Evolutionary conservation across 1,140 invertebrate genomes (phyloP), one percentile per base, ranked within the genome.

Genomic region (Hylaeus anthracinus): DNA sequence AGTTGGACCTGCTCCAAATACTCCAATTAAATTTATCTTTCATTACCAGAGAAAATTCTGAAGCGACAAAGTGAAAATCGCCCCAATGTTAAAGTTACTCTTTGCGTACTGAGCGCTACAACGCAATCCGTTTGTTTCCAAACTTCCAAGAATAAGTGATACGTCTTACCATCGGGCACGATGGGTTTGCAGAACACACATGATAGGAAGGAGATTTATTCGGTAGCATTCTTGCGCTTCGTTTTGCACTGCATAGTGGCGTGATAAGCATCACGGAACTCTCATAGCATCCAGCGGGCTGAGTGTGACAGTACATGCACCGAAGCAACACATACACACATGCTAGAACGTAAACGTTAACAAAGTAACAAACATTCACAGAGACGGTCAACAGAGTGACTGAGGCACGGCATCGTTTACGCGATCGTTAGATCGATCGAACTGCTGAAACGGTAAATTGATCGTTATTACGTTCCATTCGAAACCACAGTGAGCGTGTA

Each of bases 281-380:
- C 81, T 88, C 82, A 89, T 83, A 84, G 84, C 82, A 91, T 91
- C 86, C 88, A 84, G 83, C 81, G 79, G 86, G 79, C 85, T 88
- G 84, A 85, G 74, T 88, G 88, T 86, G 89, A 89, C 85, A 87
- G 89, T 88, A 89, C 90, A 91, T 92, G 91, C 91, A 91, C 81
- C 86, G 79, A 91, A 91, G 91, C 88, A 86, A 90, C 87, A 90
- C 82, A 89, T 88, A 83, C 73, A 86, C 88, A 82, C 92, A 92
- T 93, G 91, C 91, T 91, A 90, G 90, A 91, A 89, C 88, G 85
- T 88, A 90, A 90, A 89, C 79, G 75, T 83, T 83, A 89, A 90
- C 83, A 81, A 89, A 87, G 76, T 89, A 83, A 84, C 60, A 79
- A 70, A 88, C 80, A 87, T 83, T 73, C 81, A 87, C 81, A 83